These are phyloP conservation scores for Chiroxiphia lanceolata DNA, from an alignment of 2,797 vertebrate genomes.

Conservation along the genomic window DNA sequence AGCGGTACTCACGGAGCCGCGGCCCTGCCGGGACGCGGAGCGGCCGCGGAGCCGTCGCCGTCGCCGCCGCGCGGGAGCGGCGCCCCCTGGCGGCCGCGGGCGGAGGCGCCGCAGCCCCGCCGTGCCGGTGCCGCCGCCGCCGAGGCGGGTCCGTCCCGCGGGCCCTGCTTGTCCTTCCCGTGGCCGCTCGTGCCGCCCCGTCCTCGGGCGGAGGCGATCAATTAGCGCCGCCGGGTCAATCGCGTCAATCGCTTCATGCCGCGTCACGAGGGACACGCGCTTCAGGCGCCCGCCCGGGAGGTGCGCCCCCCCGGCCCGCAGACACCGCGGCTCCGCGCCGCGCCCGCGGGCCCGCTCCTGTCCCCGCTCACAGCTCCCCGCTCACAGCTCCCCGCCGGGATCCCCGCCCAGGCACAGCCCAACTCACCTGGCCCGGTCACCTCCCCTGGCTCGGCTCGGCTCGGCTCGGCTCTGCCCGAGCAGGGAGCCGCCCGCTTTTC, in stretches of 20 bases:
- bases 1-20: not conserved
- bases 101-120: not conserved
- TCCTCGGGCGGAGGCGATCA: constrained; percentile 75
- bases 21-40: not conserved
- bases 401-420: not conserved
- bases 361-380: not conserved
- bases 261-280: not conserved
- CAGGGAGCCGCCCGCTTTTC: not conserved
- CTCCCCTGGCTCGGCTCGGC: not conserved
- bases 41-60: not conserved
- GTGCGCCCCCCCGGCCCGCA: constrained; percentile 26
- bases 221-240: constrained; percentile 72
- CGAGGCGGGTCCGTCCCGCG: constrained; percentile 48
- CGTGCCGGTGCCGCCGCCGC: not conserved
- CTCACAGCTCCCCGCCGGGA: not conserved
- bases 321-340: not conserved
- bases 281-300: not conserved
- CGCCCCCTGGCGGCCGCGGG: constrained; percentile 48
- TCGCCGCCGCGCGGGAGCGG: not conserved
- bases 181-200: constrained; percentile 69
- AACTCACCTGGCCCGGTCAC: not conserved
- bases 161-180: constrained; percentile 58
- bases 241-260: constrained; percentile 76
- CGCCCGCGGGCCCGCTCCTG: not conserved
- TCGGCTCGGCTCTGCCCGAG: not conserved